Base-by-base conservation (phyloP, 2,888 invertebrate species). In the Macroteleia sp. region DNA sequence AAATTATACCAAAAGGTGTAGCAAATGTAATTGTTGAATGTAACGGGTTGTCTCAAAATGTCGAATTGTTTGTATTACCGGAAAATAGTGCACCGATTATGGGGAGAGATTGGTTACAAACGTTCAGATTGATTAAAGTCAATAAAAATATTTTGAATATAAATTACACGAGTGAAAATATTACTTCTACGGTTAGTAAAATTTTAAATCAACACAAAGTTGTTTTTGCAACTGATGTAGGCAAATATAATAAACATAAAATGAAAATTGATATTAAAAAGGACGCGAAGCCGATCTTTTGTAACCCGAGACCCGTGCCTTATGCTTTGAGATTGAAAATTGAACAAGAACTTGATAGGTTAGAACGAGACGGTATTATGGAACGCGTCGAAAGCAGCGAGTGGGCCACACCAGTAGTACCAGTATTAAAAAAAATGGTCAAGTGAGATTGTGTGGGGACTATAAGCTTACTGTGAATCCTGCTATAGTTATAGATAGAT, bases 301-400 rank as follows among this genome's bases (percentile, higher is more conserved):
- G 36, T 1, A 80, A 78, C 8, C 67, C 78, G 1, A 50, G 78
- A 19, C 64, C 76, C 8, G 66, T 79, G 0, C 64, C 75, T 0
- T 74, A 76, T 17, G 78, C 76, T 3, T 25, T 82, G 1, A 57
- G 44, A 20, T 16, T 56, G 0, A 46, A 66, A 41, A 28, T 78
- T 0, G 50, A 71, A 9, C 3, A 16, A 1, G 64, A 77, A 54
- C 25, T 80, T 0, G 56, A 74, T 8, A 50, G 75, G 9, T 54
- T 73, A 8, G 71, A 62, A n/a, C 9, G 57, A 17, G 41, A 64
- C 8, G 69, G 73, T 8, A 46, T 80, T 2, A 71, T 75, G 30
- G 19, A 20, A 1, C 22, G 28, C 5, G 52, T 71, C 1, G 52
- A 59, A 4, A 50, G 30, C n/a, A 41, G 50, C 9, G 50, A 50